Base-by-base conservation (phyloP, 2,888 invertebrate genomes). In the Parapristionchus giblindavisi region DNA sequence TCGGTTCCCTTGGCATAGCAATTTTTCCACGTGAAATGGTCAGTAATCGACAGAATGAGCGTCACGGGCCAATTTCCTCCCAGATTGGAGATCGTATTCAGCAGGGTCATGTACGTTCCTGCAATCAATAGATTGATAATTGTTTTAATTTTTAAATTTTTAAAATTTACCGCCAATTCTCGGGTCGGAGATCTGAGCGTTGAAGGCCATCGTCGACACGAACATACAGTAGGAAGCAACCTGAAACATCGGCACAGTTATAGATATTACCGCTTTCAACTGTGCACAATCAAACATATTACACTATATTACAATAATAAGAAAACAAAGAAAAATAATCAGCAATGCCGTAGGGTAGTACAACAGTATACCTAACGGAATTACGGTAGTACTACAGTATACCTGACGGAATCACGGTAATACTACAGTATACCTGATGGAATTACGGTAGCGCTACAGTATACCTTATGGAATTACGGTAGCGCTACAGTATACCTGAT, bases 191-290 rank as follows among this genome's bases (percentile, higher is more conserved):
- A 99, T 92, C 89, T 94, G 93, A 0, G 98, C 98, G 89, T 95
- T 95, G 90, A 99, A 99, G 14, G 96, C 94, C 96, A 99, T 98
- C 77, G 93, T 92, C 0, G 97, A 93, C 5, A 99, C 97, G 89
- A 96, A 99, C 95, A 98, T 97, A 87, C 94, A 93, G 89, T 96
- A 96, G 0, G 95, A 91, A 83, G 94, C 93, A 38, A 97, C 92
- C 94, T 97, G 89, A 66, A 91, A 90, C 11, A 4, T 24, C 11
- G 6, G n/a, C n/a, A n/a, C n/a, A n/a, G n/a, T n/a, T n/a, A n/a
- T n/a, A n/a, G n/a, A n/a, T n/a, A n/a, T n/a, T n/a, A n/a, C n/a
- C n/a, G n/a, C n/a, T n/a, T n/a, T n/a, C n/a, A n/a, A n/a, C n/a
- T n/a, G n/a, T n/a, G n/a, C n/a, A n/a, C n/a, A n/a, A n/a, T n/a